These are phyloP conservation scores for Atlantisia rogersi DNA, from an alignment of 2,113 vertebrate genomes.

Conservation along the genomic window DNA sequence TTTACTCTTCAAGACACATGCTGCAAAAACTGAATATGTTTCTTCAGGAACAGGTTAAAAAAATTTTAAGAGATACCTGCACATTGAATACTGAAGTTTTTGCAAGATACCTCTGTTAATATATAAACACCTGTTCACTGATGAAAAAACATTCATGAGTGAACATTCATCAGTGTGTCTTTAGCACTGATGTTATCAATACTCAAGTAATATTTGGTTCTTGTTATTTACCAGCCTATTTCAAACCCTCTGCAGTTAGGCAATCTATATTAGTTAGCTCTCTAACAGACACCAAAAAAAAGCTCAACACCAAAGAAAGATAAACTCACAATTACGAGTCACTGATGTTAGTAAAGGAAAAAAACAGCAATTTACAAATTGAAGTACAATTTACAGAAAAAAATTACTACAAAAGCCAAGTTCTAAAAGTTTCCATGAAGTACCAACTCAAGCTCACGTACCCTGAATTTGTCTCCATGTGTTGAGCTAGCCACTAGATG, in stretches of 20 bases:
- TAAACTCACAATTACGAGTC: not conserved
- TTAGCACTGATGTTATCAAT: not conserved
- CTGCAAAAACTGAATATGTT: not conserved
- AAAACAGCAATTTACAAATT: not conserved
- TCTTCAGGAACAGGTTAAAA: not conserved
- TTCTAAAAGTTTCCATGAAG: not conserved
- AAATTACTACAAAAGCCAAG: not conserved
- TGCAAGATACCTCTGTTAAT: not conserved
- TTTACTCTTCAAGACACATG: not conserved
- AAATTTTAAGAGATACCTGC: not conserved
- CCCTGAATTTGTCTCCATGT: conserved; percentile 96
- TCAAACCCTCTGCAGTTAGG: not conserved
- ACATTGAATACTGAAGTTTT: not conserved
- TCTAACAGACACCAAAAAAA: not conserved
- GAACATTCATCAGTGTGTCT: not conserved
- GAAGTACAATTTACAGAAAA: not conserved
- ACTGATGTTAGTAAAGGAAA: not conserved
- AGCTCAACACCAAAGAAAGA: not conserved
- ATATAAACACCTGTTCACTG: not conserved
- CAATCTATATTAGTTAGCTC: not conserved
- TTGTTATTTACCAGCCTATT: not conserved
- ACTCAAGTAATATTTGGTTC: not conserved
- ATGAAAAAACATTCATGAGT: not conserved
- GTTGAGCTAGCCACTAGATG: conserved; percentile 94
- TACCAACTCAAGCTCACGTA: conserved; percentile 71